Conservation (phyloP, 1,140 invertebrate species). For the Tetraneura akinire region DNA sequence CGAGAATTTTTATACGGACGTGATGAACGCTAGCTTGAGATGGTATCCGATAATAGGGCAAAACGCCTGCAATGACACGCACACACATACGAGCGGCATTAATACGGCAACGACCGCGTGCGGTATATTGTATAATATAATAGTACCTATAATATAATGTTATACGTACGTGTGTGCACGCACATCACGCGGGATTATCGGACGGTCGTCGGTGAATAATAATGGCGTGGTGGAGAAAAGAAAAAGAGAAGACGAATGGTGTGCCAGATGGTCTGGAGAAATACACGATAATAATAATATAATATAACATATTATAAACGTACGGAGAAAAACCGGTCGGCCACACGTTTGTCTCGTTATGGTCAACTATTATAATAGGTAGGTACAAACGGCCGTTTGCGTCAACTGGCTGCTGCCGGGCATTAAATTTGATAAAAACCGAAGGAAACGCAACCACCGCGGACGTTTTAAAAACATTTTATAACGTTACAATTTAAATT, state of each 20-base stretch:
- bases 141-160: not conserved
- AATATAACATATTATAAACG: not conserved
- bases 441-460: not conserved
- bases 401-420: conserved; percentile 31
- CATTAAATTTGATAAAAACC: conserved; percentile 32
- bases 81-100: not conserved
- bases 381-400: too few species aligned
- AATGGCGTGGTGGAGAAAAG: not conserved
- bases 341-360: conserved; percentile 48
- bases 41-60: conserved; percentile 28
- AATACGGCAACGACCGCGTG: not conserved
- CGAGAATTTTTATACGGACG: not conserved
- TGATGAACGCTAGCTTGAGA: not conserved
- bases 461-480: not conserved
- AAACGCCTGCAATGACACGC: conserved; percentile 38
- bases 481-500: conserved; percentile 7
- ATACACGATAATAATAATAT: not conserved
- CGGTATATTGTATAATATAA: too few species aligned
- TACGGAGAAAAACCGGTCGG: conserved; percentile 41
- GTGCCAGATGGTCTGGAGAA: conserved; percentile 45
- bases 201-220: conserved; percentile 28
- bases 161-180: conserved; percentile 26
- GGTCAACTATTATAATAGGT: too few species aligned
- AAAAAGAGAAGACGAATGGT: conserved; percentile 39
- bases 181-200: conserved; percentile 25